Evolutionary conservation across 2,113 vertebrate genomes (phyloP), one percentile per base, ranked within the genome.

Genomic region (Pseudorasbora parva): DNA sequence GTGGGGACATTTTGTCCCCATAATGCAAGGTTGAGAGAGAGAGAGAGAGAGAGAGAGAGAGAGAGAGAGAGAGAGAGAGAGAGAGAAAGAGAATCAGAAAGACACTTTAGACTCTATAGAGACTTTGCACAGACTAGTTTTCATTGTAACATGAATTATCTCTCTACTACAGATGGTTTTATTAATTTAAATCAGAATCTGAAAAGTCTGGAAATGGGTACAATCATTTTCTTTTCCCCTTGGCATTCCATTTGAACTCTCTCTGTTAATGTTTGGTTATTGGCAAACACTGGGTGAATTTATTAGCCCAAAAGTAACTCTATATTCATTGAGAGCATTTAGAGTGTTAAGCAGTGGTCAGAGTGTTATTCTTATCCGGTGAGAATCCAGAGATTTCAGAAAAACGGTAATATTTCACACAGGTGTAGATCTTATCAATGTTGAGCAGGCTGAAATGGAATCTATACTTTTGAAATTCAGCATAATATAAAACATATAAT

Each of bases 131-230:
- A 83, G 84, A 82, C 81, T 81, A 86, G 82, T 81, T 87, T 92
- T 91, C 12, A 77, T n/a, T n/a, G 30, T 12, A 88, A 90, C 91
- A 89, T 66, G 82, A 86, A 87, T 86, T 91, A 93, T 93, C 93
- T 91, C 86, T 0, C 79, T 51, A 80, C 88, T 89, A 77, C 90
- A 94, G 88, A 90, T 92, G 91, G 86, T 93, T 93, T 93, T 90
- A 93, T 91, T 92, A 90, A 92, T 93, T 91, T 90, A 85, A 92
- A 86, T 90, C 89, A 79, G 88, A 86, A 90, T 91, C 86, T 69
- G 86, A 89, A 81, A 82, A 84, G 90, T 72, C 87, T 86, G 86
- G 79, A 81, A 84, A 84, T 56, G 73, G 10, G 45, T 82, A 30
- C 84, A 87, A 84, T 82, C 27, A 81, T 83, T 87, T 75, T 84